These are phyloP conservation scores for Eurypyga helias DNA, from an alignment of 2,113 vertebrate genomes.

Conservation along the genomic window DNA sequence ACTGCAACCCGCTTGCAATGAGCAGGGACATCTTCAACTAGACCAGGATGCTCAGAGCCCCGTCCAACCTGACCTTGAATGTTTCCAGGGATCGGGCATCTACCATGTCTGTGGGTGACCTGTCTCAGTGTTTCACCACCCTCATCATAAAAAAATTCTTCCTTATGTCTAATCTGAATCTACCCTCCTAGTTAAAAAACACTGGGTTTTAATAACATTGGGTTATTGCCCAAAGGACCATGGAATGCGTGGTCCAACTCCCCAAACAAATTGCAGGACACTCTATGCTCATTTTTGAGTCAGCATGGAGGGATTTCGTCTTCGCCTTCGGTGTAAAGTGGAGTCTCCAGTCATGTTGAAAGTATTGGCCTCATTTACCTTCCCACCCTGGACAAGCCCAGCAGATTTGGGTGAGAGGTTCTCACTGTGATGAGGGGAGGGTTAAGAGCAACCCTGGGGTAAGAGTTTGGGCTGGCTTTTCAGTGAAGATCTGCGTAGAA, in stretches of 20 bases:
- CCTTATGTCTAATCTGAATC: neutral
- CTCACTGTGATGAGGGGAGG: neutral
- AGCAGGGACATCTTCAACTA: neutral
- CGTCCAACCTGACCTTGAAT: rapidly evolving
- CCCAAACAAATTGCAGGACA: neutral
- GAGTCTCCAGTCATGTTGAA: neutral
- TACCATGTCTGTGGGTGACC: neutral
- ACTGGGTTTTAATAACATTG: neutral
- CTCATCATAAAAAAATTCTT: neutral
- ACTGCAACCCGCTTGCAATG: too few relatives aligned
- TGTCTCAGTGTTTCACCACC: neutral
- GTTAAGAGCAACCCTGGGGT: neutral
- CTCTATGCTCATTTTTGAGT: neutral
- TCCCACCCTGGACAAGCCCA: neutral
- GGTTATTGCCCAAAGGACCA: neutral
- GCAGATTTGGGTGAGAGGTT: neutral
- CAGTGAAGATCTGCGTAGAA: neutral
- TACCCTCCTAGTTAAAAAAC: neutral
- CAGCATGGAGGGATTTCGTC: neutral
- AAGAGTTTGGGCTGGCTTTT: neutral
- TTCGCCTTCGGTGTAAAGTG: neutral
- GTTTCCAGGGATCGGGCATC: neutral
- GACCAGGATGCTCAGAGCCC: neutral
- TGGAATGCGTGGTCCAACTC: neutral
- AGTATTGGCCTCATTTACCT: neutral